Conservation (phyloP, 2,888 invertebrate genomes). For the Orthosia gracilis region DNA sequence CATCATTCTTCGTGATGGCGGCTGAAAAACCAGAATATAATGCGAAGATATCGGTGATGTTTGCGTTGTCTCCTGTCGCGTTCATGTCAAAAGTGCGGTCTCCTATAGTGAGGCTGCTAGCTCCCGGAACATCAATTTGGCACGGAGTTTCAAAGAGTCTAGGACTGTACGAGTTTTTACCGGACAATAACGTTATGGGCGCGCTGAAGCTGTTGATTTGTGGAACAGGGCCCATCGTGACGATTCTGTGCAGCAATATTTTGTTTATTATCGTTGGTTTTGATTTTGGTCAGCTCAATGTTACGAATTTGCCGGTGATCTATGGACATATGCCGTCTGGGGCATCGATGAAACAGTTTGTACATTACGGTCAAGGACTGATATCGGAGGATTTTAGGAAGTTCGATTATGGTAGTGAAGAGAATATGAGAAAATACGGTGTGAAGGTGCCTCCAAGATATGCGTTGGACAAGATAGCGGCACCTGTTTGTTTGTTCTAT, state of each 20-base stretch:
- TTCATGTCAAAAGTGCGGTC: slow-evolving; percentile 84
- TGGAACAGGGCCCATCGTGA: slow-evolving; percentile 81
- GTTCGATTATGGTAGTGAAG: slow-evolving; percentile 78
- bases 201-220: slow-evolving; percentile 86
- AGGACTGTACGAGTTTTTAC: slow-evolving; percentile 92
- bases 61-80: slow-evolving; percentile 91
- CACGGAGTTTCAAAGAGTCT: slow-evolving; percentile 77
- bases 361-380: slow-evolving; percentile 90
- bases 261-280: slow-evolving; percentile 92
- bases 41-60: slow-evolving; percentile 88
- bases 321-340: slow-evolving; percentile 90
- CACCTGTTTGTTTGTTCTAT: slow-evolving; percentile 82
- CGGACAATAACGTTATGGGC: slow-evolving; percentile 88
- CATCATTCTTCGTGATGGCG: slow-evolving; percentile 91
- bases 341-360: slow-evolving; percentile 87
- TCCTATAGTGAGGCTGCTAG: slow-evolving; percentile 77
- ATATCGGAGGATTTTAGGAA: slow-evolving; percentile 77
- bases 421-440: slow-evolving; percentile 78
- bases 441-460: slow-evolving; percentile 77
- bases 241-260: slow-evolving; percentile 91
- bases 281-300: slow-evolving; percentile 90
- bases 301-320: slow-evolving; percentile 90
- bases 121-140: slow-evolving; percentile 73
- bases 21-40: slow-evolving; percentile 90
- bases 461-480: slow-evolving; percentile 72